phyloP scores from a whole-genome alignment of 2,113 vertebrate species.

The Ochotona princeps region DNA sequence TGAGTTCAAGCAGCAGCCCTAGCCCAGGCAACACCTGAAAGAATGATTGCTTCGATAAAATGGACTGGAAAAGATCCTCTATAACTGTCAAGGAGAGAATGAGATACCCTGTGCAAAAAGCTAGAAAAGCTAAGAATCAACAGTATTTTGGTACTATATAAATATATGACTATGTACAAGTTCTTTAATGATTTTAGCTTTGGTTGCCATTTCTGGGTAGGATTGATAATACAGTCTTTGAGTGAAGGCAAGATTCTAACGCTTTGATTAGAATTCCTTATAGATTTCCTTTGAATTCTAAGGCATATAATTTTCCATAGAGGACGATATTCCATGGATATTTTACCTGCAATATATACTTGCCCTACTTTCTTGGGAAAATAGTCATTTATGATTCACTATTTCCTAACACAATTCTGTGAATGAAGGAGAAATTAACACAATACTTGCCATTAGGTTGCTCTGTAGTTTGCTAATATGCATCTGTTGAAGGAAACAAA shows the following conservation, averaged over 20 bases:
- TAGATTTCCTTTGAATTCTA: neutral
- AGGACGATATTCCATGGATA: accelerated
- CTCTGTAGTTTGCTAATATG: neutral
- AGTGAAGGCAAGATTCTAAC: neutral
- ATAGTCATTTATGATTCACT: neutral
- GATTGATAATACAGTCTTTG: neutral
- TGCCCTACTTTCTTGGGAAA: neutral
- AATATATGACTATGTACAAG: neutral
- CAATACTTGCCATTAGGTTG: neutral
- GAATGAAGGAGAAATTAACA: neutral
- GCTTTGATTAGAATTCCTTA: neutral
- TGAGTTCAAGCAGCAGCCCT: neutral
- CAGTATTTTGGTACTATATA: neutral
- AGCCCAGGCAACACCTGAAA: neutral
- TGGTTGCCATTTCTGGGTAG: neutral
- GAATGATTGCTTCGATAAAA: neutral
- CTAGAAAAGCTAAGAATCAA: neutral
- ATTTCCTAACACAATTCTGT: neutral
- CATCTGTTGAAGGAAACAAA: neutral
- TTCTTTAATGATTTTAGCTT: neutral
- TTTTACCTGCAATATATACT: neutral
- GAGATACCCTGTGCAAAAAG: neutral
- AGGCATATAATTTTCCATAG: neutral
- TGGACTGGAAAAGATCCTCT: neutral
- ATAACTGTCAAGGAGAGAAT: neutral